Evolutionary conservation across 2,113 vertebrate species (phyloP), one percentile per base, ranked within the genome.

Genomic region (Gadus chalcogrammus): DNA sequence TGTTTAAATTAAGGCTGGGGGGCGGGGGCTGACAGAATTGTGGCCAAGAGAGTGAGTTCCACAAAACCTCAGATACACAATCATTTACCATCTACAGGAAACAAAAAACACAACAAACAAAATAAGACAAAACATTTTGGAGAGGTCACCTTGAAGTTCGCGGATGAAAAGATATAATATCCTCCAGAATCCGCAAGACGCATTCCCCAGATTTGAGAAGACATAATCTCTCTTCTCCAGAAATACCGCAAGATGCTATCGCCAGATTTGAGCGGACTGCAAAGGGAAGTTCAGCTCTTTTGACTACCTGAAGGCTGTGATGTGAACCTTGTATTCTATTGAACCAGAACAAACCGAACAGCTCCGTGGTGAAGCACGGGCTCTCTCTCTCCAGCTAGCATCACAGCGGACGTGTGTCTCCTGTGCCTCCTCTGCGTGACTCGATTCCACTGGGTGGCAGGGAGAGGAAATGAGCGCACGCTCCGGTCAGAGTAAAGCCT

Each of bases 1-100:
- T 91, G 89, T 92, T 93, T 92, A 92, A 94, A 89, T 86, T 89
- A 88, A 70, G 83, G 77, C 70, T 80, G 70, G 59, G 42, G 12
- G 42, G 42, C 6, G 42, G 31, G 31, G 69, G 64, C 73, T 67
- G 77, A 72, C 64, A 72, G 53, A 77, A 69, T 64, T 65, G 64
- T 68, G 74, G 74, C 69, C 66, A 69, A 69, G 64, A 17, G 31
- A 27, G 24, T 22, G 27, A 67, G 35, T 61, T 65, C 52, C 42
- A 58, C 17, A 38, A 28, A 52, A 67, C 16, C 35, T 22, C 48
- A 24, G 42, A 67, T 27, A 24, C 55, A 68, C 15, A 61, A 65
- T 70, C 48, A 61, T 61, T 11, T n/a, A 63, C 48, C 60, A 38
- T 61, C 60, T 27, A 65, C 4, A 20, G 48, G 42, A 77, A 48